Evolutionary conservation across 1,140 invertebrate species (phyloP), one percentile per base, ranked within the genome.

Genomic region (Battus philenor): DNA sequence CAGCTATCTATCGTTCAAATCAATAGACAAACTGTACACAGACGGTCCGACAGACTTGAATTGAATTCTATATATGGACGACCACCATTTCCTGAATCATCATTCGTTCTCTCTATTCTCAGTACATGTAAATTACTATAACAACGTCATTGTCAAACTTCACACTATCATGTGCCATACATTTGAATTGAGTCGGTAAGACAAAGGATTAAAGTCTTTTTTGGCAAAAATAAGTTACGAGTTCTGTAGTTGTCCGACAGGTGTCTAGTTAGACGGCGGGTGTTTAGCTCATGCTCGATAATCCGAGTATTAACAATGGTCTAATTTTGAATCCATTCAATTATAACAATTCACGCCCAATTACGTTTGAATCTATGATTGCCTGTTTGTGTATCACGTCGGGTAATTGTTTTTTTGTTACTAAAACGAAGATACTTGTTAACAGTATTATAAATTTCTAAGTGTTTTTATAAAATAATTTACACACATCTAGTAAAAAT

Each of bases 301-400:
- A 75, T 72, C 71, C 62, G 43, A 55, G 52, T 50, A 72, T 62
- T 72, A 70, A 65, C 64, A 61, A 59, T 61, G 55, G 60, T 59
- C 62, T 61, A 63, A 70, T 70, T 68, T 68, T 59, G 60, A 51
- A 57, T 46, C 38, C 49, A 64, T 66, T 70, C 68, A 67, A 70
- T 72, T 69, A 69, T 61, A 47, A 64, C 55, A 61, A 68, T 70
- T 75, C 61, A 70, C 61, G 64, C 51, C 52, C 50, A 44, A 63
- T 66, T 54, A 36, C 44, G 33, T 56, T 55, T 55, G 55, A 56
- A 67, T 60, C 54, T 49, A 53, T 64, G 51, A 64, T 62, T 61
- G 49, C 17, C 41, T 58, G 45, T 52, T 41, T 61, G 59, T 63
- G 55, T 47, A 46, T 32, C 54, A 20, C 38, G 33, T 47, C 5